phyloP scores from a whole-genome alignment of 2,888 invertebrate species.

The Ochropleura plecta region DNA sequence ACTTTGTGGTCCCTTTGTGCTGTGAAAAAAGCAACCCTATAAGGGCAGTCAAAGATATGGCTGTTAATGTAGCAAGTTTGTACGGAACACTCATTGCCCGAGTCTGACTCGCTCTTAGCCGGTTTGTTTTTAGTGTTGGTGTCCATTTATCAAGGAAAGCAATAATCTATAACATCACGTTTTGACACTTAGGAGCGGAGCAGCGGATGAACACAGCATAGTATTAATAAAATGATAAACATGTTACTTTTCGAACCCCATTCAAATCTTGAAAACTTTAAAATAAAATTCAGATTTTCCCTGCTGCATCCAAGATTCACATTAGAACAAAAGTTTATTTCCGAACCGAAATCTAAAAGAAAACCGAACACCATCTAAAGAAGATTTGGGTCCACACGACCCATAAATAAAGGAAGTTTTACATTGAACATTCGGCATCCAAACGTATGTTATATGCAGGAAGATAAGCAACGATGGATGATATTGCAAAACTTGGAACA shows the following conservation, averaged over 20 bases:
- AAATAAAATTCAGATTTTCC: neutral
- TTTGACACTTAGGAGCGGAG: too few relatives aligned
- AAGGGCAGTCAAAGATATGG: too few relatives aligned
- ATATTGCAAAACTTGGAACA: constrained; percentile 63
- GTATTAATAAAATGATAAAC: neutral
- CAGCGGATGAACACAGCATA: neutral
- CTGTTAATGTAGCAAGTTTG: too few relatives aligned
- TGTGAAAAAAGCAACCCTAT: too few relatives aligned
- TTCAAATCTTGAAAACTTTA: neutral
- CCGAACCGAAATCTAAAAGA: constrained; percentile 10
- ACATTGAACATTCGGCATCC: constrained; percentile 43
- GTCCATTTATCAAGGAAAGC: too few relatives aligned
- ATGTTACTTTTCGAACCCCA: neutral
- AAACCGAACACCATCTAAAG: constrained; percentile 3
- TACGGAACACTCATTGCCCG: too few relatives aligned
- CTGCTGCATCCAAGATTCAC: neutral
- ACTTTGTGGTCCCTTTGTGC: too few relatives aligned
- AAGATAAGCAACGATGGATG: constrained; percentile 61
- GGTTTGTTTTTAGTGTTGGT: too few relatives aligned
- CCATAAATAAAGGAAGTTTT: constrained; percentile 43
- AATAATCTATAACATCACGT: too few relatives aligned
- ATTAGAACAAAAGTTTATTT: constrained; percentile 19
- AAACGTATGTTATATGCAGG: constrained; percentile 52
- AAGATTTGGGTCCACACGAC: constrained; percentile 27
- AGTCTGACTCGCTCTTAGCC: too few relatives aligned